Evolutionary conservation across 2,888 invertebrate genomes (phyloP), one percentile per base, ranked within the genome.

Genomic region (Polia nebulosa): DNA sequence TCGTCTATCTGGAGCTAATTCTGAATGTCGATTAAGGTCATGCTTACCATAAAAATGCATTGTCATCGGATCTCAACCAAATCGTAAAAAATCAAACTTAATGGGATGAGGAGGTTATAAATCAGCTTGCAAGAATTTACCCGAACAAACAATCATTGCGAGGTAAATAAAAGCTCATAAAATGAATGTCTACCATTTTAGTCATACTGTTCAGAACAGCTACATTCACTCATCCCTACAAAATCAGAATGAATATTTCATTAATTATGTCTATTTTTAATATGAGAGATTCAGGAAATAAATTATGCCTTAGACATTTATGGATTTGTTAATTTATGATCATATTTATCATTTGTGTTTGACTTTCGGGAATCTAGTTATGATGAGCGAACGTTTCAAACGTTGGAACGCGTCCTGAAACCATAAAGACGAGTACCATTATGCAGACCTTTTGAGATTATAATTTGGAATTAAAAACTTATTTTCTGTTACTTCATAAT

Each of bases 271-370:
- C 25, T 69, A 34, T 49, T 45, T 49, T 27, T 11, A 41, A 15
- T n/a, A 25, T 25, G 9, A 3, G 1, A n/a, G 7, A 25, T 17
- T 47, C n/a, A 11, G 3, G 9, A 22, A 25, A 34, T 41, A n/a
- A 69, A 69, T 68, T 1, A 41, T 49, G 2, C 11, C 22, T 11
- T 2, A 29, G 13, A 53, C n/a, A 55, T 53, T 66, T 11, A 53
- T 22, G 36, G 22, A 11, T 66, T 67, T 22, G 27, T 27, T 17
- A 57, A 57, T 68, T 69, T 69, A 57, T 41, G 32, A 41, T 57
- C 7, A 11, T n/a, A 25, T 69, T 34, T 69, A 69, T 69, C 47
- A 68, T 47, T 39, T 47, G 2, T 47, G 20, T 68, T 68, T 68
- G 39, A 49, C 32, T 68, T 61, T 68, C 29, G 11, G 15, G 4